Base-by-base conservation (phyloP, 1,140 invertebrate species). In the Periplaneta americana region DNA sequence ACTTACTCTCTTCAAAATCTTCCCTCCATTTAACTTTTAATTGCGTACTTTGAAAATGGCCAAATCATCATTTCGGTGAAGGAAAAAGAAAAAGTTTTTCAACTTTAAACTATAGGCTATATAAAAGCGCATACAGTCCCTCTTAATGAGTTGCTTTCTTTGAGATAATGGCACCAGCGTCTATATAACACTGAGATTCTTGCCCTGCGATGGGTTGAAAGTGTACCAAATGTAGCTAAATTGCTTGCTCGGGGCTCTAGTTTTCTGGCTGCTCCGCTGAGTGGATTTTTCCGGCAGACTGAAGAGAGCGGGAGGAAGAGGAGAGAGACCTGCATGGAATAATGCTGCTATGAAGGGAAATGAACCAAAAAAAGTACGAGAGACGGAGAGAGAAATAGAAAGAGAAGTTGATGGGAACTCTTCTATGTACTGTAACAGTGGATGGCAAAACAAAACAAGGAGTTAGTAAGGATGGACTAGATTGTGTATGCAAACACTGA, bases 71-170 rank as follows among this genome's bases (percentile, higher is more conserved):
- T 81, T 81, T 81, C 80, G 80, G 57, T 77, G 34, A 39, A 81
- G 66, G 57, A 78, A 81, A 77, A 81, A 35, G 57, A 57, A 66
- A 81, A 76, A 81, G 79, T 80, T 80, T 34, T 80, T 80, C 79
- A 80, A 80, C 79, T 80, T 80, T 66, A 37, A 80, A 80, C 79
- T 80, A 33, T 80, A 36, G 74, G 74, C 10, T 31, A 31, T 22
- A 28, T 22, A 22, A 31, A 31, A 31, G 74, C n/a, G 74, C 22
- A 31, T 11, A 34, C 18, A 75, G 75, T 22, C 34, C 34, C 28
- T 75, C 33, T 75, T 81, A 81, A 81, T 81, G 80, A 81, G 80
- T 78, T 81, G 80, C 80, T 81, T 81, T 81, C 80, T 81, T 81
- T 81, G 80, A 81, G 80, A 33, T 81, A 81, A 81, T 81, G 39